Evolutionary conservation across 2,113 vertebrate species (phyloP), one percentile per base, ranked within the genome.

Genomic region (Aramus guarauna): DNA sequence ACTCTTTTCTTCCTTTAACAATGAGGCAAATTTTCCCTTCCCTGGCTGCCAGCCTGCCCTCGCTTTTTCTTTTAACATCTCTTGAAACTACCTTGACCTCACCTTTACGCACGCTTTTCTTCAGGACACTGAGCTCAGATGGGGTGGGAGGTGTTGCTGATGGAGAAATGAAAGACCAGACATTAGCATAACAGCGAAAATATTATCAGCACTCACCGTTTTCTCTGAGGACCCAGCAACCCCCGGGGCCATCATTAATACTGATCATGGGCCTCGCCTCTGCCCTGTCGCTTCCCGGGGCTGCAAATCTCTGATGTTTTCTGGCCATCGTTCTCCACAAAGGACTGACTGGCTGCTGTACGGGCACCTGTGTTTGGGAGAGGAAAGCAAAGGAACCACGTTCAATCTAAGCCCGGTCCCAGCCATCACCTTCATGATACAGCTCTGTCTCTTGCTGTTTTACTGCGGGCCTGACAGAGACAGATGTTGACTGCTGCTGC

Each of bases 11-110:
- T 89, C 69, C 32, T 81, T 48, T 76, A 85, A 94, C 76, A 93
- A 92, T 53, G 37, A 71, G 75, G 39, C 76, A 50, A 93, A 95
- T 97, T 97, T 97, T 82, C 79, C 69, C 56, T 82, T 87, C 90
- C 41, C 80, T 90, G 90, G 56, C 82, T 96, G 79, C 67, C 63
- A 93, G 62, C 47, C 68, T 91, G 55, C 74, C 72, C 74, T 85
- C 2, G 0, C 69, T 81, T 95, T 90, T 93, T 84, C 78, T 90
- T 96, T 79, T 75, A 93, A 20, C 50, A 82, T 81, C 41, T 84
- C 91, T 94, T 67, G 39, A 92, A 95, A 95, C 88, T 92, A 94
- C 74, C 79, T 94, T 75, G 92, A 84, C 92, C 85, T 97, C 90
- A 79, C 80, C 58, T 95, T 94, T 85, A 86, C 62, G 47, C 83